Percentiles rank a stretch among this genome's conserved stretches.
phyloP scores from a whole-genome alignment of 1,140 invertebrate species.

The Caenorhabditis inopinata region DNA sequence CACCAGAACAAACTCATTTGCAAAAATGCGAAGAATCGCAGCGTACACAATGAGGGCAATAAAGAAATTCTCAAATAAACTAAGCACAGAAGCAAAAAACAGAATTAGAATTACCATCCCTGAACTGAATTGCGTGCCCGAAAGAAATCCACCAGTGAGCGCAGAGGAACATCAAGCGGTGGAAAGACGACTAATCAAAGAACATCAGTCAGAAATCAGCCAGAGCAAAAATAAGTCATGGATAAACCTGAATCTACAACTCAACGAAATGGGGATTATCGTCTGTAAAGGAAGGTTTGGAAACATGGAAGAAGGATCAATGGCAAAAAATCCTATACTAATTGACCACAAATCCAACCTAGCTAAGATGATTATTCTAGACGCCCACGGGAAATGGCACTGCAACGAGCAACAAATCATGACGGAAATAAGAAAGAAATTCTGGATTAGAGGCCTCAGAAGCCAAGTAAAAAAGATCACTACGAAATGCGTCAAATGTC shows the following conservation, averaged over 20 bases:
- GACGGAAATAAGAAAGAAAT: neutral
- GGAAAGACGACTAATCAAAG: neutral
- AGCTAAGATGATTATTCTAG: constrained; percentile 30
- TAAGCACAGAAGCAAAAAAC: neutral
- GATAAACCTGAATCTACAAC: no score
- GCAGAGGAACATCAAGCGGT: neutral
- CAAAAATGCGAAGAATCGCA: neutral
- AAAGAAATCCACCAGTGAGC: neutral
- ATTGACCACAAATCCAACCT: neutral
- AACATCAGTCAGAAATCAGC: no score
- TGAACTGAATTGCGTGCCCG: neutral
- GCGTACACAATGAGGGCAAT: neutral
- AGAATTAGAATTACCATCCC: neutral
- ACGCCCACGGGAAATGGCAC: constrained; percentile 3
- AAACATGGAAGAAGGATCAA: no score
- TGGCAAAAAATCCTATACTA: neutral
- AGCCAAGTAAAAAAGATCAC: neutral
- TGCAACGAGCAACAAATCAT: neutral
- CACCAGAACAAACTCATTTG: neutral
- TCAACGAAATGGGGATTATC: no score
- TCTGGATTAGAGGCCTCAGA: constrained; percentile 19
- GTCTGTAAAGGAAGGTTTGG: no score
- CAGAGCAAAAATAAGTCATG: no score
- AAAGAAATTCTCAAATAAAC: neutral
- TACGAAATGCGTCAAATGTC: neutral